Evolutionary conservation across 2,888 invertebrate species (phyloP).

Genomic region (Bhutanitis thaidina): DNA sequence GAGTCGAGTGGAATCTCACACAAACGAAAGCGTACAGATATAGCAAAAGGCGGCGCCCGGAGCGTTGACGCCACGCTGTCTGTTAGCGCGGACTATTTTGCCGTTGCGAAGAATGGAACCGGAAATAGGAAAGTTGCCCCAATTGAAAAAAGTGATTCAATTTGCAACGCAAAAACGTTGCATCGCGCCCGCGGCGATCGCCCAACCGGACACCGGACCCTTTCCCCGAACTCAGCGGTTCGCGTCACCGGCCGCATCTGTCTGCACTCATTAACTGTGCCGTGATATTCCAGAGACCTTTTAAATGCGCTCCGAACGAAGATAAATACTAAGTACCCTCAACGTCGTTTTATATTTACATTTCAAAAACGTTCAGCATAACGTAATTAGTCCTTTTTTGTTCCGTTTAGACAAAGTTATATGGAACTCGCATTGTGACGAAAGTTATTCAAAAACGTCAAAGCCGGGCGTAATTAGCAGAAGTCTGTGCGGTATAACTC

Average conservation of each 20-base stretch:
- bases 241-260: slow-evolving; percentile 3
- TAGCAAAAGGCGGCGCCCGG: slow-evolving; percentile 33
- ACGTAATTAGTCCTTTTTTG: slow-evolving; percentile 8
- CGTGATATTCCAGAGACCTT: neutral
- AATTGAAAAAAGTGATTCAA: slow-evolving; percentile 24
- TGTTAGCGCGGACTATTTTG: slow-evolving; percentile 24
- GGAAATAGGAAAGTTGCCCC: slow-evolving; percentile 30
- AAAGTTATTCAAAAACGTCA: slow-evolving; percentile 9
- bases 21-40: no score
- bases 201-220: neutral
- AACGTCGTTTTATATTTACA: slow-evolving; percentile 9
- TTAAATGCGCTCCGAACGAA: neutral
- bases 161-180: slow-evolving; percentile 13
- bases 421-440: neutral
- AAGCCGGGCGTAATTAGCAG: slow-evolving; percentile 11
- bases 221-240: neutral
- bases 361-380: slow-evolving; percentile 2
- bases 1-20: no score
- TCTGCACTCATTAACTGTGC: neutral
- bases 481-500: neutral
- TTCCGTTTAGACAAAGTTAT: slow-evolving; percentile 1
- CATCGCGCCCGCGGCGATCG: neutral
- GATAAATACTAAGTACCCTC: slow-evolving; percentile 4
- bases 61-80: slow-evolving; percentile 19
- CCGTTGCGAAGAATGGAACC: slow-evolving; percentile 25